These are phyloP conservation scores for Oasisia sp. DNA, from an alignment of 2,888 invertebrate species.

Conservation along the genomic window DNA sequence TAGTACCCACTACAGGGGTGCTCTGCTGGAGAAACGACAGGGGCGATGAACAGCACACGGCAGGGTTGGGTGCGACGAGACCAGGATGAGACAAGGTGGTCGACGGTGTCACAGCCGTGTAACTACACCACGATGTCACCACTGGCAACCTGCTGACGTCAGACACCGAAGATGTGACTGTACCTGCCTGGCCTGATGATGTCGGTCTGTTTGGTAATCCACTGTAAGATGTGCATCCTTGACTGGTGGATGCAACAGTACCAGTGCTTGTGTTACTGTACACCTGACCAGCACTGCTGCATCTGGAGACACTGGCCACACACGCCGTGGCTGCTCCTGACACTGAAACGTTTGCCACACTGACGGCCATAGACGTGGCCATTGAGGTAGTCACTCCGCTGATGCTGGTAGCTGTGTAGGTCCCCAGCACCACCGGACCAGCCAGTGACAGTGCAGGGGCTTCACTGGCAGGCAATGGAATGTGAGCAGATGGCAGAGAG, in stretches of 20 bases:
- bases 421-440: background rate
- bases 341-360: background rate
- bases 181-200: background rate
- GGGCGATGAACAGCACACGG: background rate
- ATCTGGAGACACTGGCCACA: background rate
- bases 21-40: background rate
- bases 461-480: background rate
- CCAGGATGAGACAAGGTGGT: background rate
- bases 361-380: background rate
- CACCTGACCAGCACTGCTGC: background rate
- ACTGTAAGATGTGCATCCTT: background rate
- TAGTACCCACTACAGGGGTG: background rate
- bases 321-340: background rate
- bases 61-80: background rate
- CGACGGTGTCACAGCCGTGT: background rate
- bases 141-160: background rate
- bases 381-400: background rate
- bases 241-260: background rate
- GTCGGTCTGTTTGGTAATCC: background rate
- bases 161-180: background rate
- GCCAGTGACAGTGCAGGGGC: background rate
- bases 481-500: background rate
- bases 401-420: background rate
- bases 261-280: background rate
- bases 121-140: background rate